Evolutionary conservation across 2,888 invertebrate genomes (phyloP).

Genomic region (Synergus umbraculus): DNA sequence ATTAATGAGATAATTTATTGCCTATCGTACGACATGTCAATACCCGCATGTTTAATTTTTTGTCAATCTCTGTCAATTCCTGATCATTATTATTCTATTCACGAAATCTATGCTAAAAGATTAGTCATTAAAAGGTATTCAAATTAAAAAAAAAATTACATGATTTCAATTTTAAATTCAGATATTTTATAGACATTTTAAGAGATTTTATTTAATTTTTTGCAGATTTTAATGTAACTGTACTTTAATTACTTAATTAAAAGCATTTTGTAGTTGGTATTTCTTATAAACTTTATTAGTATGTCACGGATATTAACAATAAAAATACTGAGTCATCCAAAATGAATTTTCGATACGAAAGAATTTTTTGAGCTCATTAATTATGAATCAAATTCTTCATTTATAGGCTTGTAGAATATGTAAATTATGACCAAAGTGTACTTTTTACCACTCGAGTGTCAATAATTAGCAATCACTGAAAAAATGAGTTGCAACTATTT

Average conservation of each 20-base stretch:
- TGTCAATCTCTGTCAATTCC: background rate
- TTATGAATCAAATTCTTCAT: background rate
- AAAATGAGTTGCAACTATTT: no score
- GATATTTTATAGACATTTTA: no score
- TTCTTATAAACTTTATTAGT: background rate
- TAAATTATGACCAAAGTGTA: no score
- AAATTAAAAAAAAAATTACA: no score
- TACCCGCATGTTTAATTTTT: background rate
- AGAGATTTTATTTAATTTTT: no score
- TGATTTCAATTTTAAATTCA: no score
- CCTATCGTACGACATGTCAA: background rate
- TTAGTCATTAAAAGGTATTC: no score
- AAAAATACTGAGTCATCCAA: background rate
- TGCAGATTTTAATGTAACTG: background rate
- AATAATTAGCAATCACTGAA: no score
- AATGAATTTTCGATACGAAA: background rate
- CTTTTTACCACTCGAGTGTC: no score
- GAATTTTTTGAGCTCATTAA: background rate
- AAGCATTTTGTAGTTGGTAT: background rate
- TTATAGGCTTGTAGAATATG: background rate
- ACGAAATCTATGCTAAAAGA: no score
- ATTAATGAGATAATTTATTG: constrained; percentile 28
- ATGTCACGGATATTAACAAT: background rate
- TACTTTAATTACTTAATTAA: constrained; percentile 6
- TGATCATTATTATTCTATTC: background rate